A percentile compares a stretch with the other conserved stretches of the same genome.
phyloP scores from a whole-genome alignment of 2,888 invertebrate genomes.

The Mythimna vitellina region DNA sequence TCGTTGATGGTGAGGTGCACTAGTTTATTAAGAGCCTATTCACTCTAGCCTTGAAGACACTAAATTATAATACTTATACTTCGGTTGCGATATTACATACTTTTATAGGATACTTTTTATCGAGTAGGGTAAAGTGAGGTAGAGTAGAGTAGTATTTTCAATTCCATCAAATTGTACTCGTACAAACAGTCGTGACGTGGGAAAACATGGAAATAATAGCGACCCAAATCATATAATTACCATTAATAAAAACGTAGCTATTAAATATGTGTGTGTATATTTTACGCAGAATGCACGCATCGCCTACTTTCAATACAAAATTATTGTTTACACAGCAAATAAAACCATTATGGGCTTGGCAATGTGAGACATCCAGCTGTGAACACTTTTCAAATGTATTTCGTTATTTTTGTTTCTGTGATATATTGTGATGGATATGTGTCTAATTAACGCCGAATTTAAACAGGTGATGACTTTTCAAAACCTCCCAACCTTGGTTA shows the following conservation, averaged over 20 bases:
- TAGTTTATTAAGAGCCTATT: too few species aligned
- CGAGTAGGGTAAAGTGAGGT: too few species aligned
- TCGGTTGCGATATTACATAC: too few species aligned
- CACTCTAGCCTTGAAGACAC: too few species aligned
- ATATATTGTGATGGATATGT: constrained; percentile 13
- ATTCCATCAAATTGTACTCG: constrained; percentile 23
- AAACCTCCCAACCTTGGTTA: constrained; percentile 27
- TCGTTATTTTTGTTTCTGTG: constrained; percentile 7
- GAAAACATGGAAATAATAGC: constrained; percentile 33
- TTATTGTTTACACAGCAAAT: constrained; percentile 36
- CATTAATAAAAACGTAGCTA: constrained; percentile 4
- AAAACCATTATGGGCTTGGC: not conserved
- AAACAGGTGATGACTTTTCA: constrained; percentile 41
- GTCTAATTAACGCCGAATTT: constrained; percentile 28
- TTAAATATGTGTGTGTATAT: not conserved
- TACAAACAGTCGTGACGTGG: constrained; percentile 23
- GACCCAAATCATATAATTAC: constrained; percentile 25
- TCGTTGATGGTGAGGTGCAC: too few species aligned
- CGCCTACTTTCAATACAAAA: constrained; percentile 48
- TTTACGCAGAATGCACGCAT: constrained; percentile 52
- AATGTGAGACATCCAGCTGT: constrained; percentile 33
- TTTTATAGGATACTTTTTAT: too few species aligned
- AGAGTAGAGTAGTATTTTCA: too few species aligned
- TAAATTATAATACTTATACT: too few species aligned
- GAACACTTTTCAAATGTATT: constrained; percentile 12